phyloP scores from a whole-genome alignment of 2,888 invertebrate species.

The Caprella mutica region DNA sequence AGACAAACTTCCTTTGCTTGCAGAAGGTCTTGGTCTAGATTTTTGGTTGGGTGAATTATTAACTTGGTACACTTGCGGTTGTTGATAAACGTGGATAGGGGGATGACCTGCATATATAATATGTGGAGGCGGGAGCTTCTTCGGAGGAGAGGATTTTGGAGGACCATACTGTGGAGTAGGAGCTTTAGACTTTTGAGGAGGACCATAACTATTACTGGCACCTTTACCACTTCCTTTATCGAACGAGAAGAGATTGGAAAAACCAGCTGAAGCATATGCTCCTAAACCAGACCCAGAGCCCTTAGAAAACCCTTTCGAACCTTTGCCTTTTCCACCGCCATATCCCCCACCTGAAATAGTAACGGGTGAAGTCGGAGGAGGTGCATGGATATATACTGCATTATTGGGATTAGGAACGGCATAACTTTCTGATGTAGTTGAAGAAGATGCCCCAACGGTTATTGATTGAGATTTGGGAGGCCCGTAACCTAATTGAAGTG shows the following conservation, averaged over 20 bases:
- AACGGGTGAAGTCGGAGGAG: constrained; percentile 34
- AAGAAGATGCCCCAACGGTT: constrained; percentile 14
- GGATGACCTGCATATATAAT: constrained; percentile 40
- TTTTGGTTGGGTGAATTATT: constrained; percentile 32
- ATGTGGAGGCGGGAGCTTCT: constrained; percentile 35
- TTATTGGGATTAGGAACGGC: constrained; percentile 35
- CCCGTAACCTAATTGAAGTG: constrained; percentile 4
- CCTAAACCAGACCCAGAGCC: not conserved
- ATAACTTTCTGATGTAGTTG: constrained; percentile 35
- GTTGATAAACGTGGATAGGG: constrained; percentile 40
- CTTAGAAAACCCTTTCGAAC: not conserved
- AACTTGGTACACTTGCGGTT: constrained; percentile 35
- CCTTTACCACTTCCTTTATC: constrained; percentile 3
- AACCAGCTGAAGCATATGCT: not conserved
- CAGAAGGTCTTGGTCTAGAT: constrained; percentile 13
- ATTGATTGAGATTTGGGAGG: not conserved
- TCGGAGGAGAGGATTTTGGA: constrained; percentile 22
- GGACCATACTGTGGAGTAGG: constrained; percentile 7
- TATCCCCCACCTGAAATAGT: constrained; percentile 6
- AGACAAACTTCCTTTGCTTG: constrained; percentile 29
- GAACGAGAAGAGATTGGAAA: not conserved
- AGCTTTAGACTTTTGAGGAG: constrained; percentile 9
- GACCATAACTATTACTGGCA: not conserved
- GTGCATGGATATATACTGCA: constrained; percentile 35
- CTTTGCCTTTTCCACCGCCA: constrained; percentile 7